A percentile compares a stretch with the other conserved stretches of the same genome.
Evolutionary conservation across 2,888 invertebrate species (phyloP).

Genomic region (Lamproptera curius): DNA sequence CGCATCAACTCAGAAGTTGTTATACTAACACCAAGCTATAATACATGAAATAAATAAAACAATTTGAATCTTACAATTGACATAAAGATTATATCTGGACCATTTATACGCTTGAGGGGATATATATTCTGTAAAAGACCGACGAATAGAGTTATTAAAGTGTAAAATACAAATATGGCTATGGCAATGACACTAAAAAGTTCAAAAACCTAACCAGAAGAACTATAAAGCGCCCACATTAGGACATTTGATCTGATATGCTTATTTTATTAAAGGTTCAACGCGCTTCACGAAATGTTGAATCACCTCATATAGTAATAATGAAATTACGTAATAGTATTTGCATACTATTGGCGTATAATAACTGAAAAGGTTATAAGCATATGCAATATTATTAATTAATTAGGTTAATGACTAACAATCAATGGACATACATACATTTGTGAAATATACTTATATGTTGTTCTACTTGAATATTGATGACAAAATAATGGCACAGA

Average conservation of each 20-base stretch:
- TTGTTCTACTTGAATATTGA: conserved; percentile 2
- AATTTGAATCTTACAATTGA: not conserved
- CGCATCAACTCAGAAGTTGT: conserved; percentile 46
- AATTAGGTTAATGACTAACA: not conserved
- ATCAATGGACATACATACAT: not conserved
- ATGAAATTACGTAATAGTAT: not conserved
- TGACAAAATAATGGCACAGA: conserved; percentile 38
- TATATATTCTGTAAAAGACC: no score
- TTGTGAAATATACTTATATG: not conserved
- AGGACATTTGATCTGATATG: conserved; percentile 8
- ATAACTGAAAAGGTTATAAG: not conserved
- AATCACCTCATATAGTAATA: no score
- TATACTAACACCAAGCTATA: conserved; percentile 38
- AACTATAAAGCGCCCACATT: conserved; percentile 18
- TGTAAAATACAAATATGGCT: conserved; percentile 2
- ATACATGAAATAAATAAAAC: conserved; percentile 4
- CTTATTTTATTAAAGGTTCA: not conserved
- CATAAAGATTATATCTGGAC: not conserved
- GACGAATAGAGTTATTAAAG: not conserved
- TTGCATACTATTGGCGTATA: not conserved
- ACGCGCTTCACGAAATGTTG: not conserved
- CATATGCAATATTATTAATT: not conserved
- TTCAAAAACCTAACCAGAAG: conserved; percentile 4
- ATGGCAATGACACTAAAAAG: conserved; percentile 11
- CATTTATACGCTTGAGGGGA: not conserved